A percentile compares a stretch with the other conserved stretches of the same genome.
phyloP scores from a whole-genome alignment of 1,140 invertebrate species.

The Meteorus sp. region DNA sequence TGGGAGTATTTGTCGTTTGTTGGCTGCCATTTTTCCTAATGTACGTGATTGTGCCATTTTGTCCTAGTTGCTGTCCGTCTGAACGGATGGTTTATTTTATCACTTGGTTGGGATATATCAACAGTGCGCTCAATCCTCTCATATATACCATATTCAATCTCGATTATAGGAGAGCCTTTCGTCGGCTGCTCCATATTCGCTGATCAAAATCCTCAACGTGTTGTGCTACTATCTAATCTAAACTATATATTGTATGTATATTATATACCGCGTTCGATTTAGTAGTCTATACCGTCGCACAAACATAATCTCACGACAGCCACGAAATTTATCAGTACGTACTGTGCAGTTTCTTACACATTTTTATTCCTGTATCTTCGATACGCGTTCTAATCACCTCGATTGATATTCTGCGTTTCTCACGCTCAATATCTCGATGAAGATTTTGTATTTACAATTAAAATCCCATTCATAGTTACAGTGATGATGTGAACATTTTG shows the following conservation, averaged over 20 bases:
- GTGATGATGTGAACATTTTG: too few species aligned
- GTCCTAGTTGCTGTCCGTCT: slow-evolving; percentile 76
- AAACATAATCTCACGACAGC: too few species aligned
- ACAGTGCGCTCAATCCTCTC: slow-evolving; percentile 95
- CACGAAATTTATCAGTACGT: too few species aligned
- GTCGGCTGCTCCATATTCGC: slow-evolving; percentile 76
- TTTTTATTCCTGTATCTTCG: too few species aligned
- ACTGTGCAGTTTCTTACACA: too few species aligned
- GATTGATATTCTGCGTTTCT: too few species aligned
- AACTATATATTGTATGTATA: not conserved
- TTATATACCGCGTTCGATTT: too few species aligned
- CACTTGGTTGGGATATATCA: slow-evolving; percentile 97
- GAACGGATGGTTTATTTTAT: slow-evolving; percentile 83
- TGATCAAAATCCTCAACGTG: slow-evolving; percentile 30
- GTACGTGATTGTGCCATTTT: slow-evolving; percentile 91
- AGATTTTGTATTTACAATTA: too few species aligned
- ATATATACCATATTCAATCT: slow-evolving; percentile 98
- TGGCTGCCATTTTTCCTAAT: slow-evolving; percentile 97
- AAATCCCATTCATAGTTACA: too few species aligned
- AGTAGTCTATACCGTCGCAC: too few species aligned
- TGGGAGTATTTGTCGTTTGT: slow-evolving; percentile 94
- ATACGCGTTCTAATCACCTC: too few species aligned
- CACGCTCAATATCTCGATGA: too few species aligned
- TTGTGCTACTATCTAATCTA: not conserved
- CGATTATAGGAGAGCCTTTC: slow-evolving; percentile 93